Evolutionary conservation across 2,888 invertebrate species (phyloP), one percentile per base, ranked within the genome.

Genomic region (Parnassius mnemosyne): DNA sequence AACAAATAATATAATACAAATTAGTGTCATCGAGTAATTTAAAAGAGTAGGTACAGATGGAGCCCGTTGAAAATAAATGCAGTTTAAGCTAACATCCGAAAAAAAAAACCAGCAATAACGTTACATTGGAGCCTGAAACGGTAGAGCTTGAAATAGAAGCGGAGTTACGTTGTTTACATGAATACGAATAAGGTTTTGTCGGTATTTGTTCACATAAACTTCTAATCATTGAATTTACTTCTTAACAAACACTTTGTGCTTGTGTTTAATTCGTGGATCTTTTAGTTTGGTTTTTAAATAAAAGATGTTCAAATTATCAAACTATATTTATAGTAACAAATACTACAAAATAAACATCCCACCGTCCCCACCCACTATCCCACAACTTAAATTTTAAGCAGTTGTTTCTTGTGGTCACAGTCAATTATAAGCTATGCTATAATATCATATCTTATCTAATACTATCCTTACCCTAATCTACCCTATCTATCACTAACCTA

Each of bases 111-210:
- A 43, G 61, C 57, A 62, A 62, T 62, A 57, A 62, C 57, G 57
- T 57, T 57, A 53, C 53, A 62, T 62, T 62, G 57, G 61, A 62
- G 57, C 53, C 53, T 61, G 57, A 57, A 62, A 53, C 49, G 25
- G 47, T 47, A 41, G 42, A 44, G 57, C 57, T n/a, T 46, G 57
- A 13, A 47, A 49, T 57, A 51, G 53, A 57, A 62, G 61, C 57
- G 49, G 53, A 57, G 61, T 61, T 61, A 61, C 52, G 61, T 57
- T 62, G 61, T 62, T 62, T 62, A 62, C 61, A 57, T 62, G 61
- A 57, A 62, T 62, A 53, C 57, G 57, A 57, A 62, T 57, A 57
- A 62, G 53, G 53, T 57, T 57, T 20, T 57, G 53, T 53, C 34
- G 61, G 57, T 57, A 53, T 57, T 57, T 57, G 57, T 62, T 53